These are phyloP conservation scores for Larimichthys crocea DNA, from an alignment of 2,113 vertebrate genomes.

Conservation along the genomic window DNA sequence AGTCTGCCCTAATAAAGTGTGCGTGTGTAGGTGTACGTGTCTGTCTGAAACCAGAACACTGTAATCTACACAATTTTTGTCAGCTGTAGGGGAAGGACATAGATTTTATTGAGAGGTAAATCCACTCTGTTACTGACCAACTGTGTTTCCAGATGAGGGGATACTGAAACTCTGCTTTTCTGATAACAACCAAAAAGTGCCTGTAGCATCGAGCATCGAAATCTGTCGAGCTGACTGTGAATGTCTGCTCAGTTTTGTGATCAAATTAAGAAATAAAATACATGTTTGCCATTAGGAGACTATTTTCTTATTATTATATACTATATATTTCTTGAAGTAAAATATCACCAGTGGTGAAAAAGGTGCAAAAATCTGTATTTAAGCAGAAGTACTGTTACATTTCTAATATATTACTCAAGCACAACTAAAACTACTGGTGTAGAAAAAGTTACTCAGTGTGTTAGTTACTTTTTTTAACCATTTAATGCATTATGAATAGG, in stretches of 20 bases:
- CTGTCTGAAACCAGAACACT: conserved; percentile 21
- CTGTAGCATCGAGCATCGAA: neutral
- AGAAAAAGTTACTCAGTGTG: too few species aligned
- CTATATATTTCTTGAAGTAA: neutral
- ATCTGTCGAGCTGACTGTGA: neutral
- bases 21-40: neutral
- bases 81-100: neutral
- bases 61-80: conserved; percentile 19
- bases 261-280: too few species aligned
- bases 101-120: conserved; percentile 64
- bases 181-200: conserved; percentile 10
- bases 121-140: conserved; percentile 18
- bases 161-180: neutral
- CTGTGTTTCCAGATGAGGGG: neutral
- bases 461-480: too few species aligned
- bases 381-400: too few species aligned
- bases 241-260: neutral
- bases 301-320: too few species aligned
- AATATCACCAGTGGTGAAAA: too few species aligned
- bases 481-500: too few species aligned
- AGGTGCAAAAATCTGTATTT: too few species aligned
- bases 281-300: too few species aligned
- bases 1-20: conserved; percentile 35
- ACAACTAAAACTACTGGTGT: too few species aligned
- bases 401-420: too few species aligned